Base-by-base conservation (phyloP, 2,888 invertebrate genomes). In the Cepaea hortensis region DNA sequence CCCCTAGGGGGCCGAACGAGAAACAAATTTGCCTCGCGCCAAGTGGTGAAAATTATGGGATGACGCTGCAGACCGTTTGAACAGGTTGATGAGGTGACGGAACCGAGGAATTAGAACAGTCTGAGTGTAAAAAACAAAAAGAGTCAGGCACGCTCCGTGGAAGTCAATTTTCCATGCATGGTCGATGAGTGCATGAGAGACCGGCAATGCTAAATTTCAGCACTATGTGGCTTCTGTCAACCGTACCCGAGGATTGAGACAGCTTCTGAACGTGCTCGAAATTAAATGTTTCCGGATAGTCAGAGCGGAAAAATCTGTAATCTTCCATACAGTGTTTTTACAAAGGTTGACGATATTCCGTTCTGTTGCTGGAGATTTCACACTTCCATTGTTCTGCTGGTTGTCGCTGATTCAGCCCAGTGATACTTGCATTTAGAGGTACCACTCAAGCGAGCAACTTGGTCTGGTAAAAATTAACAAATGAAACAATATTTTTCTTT, bases 151-250 rank as follows among this genome's bases (percentile, higher is more conserved):
- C 85, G 85, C 81, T 81, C 85, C 81, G 81, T 81, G 62, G 75
- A 81, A 85, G 85, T 85, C 81, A 85, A 85, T 85, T 85, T 85
- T 80, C 85, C 85, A 85, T 85, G 85, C 85, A 85, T 85, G 85
- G 85, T 2, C 81, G 80, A 35, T n/a, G 85, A 81, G 81, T 81
- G 79, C 20, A 70, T 23, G 73, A 82, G 50, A 82, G 73, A 82
- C 55, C 7, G 13, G 73, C 50, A 82, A 15, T 48, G 9, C 55
- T 70, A n/a, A 82, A 72, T 65, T 73, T 72, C 72, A 82, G 23
- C 72, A 70, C 72, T 72, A 35, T 82, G 61, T 61, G 23, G 50
- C 72, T 65, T 82, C 73, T 82, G 82, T 82, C 82, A 82, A 23
- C 82, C 72, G 73, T 82, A 61, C 23, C 55, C 35, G n/a, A 35